Evolutionary conservation across 2,888 invertebrate genomes (phyloP).

Genomic region (Gnatocerus cornutus): DNA sequence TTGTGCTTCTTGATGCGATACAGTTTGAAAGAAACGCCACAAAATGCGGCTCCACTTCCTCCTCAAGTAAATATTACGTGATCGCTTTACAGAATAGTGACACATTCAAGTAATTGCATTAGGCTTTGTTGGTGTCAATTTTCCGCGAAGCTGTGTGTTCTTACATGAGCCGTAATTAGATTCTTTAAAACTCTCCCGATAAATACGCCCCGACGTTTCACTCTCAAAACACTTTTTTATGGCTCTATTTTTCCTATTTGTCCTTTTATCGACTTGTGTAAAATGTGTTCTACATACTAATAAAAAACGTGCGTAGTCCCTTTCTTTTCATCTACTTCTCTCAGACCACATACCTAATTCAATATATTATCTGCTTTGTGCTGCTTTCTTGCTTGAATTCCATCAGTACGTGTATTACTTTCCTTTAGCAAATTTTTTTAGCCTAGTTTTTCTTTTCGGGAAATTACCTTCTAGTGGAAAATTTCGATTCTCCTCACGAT

Average conservation of each 20-base stretch:
- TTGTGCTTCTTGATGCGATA: slow-evolving; percentile 38
- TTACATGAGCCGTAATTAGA: slow-evolving; percentile 42
- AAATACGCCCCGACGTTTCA: slow-evolving; percentile 5
- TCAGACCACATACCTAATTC: slow-evolving; percentile 36
- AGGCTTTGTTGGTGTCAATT: slow-evolving; percentile 53
- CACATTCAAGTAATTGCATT: slow-evolving; percentile 50
- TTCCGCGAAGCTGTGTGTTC: slow-evolving; percentile 40
- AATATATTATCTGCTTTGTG: slow-evolving; percentile 36
- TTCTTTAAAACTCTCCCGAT: slow-evolving; percentile 30
- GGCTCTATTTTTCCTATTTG: slow-evolving; percentile 2
- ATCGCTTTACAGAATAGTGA: slow-evolving; percentile 48
- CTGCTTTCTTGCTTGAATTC: slow-evolving; percentile 34
- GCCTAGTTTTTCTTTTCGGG: not conserved
- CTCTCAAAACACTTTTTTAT: not conserved
- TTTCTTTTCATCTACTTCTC: slow-evolving; percentile 27
- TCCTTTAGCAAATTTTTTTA: slow-evolving; percentile 24
- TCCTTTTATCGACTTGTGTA: slow-evolving; percentile 36
- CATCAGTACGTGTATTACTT: slow-evolving; percentile 30
- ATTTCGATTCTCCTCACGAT: too few species aligned
- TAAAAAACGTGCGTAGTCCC: slow-evolving; percentile 24
- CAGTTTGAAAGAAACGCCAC: slow-evolving; percentile 35
- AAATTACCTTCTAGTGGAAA: not conserved
- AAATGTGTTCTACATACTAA: slow-evolving; percentile 35
- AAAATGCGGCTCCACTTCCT: slow-evolving; percentile 39
- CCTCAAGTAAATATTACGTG: slow-evolving; percentile 53